phyloP scores from a whole-genome alignment of 2,888 invertebrate species.

The Trissoscelio sp. region DNA sequence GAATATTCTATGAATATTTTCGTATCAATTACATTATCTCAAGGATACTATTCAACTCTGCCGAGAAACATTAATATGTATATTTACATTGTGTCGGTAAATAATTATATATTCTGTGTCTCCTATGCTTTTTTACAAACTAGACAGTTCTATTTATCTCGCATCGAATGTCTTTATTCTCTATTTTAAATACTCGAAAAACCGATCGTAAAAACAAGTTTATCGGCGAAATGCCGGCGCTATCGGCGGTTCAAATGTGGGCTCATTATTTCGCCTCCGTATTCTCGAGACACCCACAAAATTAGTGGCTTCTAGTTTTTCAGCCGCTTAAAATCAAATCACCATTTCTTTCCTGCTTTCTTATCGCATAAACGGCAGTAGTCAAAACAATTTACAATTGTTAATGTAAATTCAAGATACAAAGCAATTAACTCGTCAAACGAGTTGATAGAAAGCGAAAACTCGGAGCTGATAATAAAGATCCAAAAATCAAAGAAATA shows the following conservation, averaged over 20 bases:
- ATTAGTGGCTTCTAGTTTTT: slow-evolving; percentile 16
- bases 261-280: slow-evolving; percentile 23
- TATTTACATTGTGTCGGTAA: slow-evolving; percentile 13
- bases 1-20: slow-evolving; percentile 50
- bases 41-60: slow-evolving; percentile 38
- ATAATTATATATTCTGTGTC: slow-evolving; percentile 43
- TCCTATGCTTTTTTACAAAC: neutral
- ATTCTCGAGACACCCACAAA: slow-evolving; percentile 18
- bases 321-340: slow-evolving; percentile 9
- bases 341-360: slow-evolving; percentile 5
- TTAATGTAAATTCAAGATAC: neutral
- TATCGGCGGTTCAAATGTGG: slow-evolving; percentile 21
- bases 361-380: neutral
- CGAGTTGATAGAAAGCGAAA: neutral
- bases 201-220: slow-evolving; percentile 23
- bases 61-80: slow-evolving; percentile 23
- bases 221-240: slow-evolving; percentile 6
- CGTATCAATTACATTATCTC: slow-evolving; percentile 47
- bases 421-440: neutral
- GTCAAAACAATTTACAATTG: neutral
- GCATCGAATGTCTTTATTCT: slow-evolving; percentile 15
- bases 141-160: slow-evolving; percentile 25
- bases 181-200: slow-evolving; percentile 29
- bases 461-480: too few relatives aligned
- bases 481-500: too few relatives aligned